phyloP scores from a whole-genome alignment of 2,113 vertebrate genomes.

The Pampusana beccarii region DNA sequence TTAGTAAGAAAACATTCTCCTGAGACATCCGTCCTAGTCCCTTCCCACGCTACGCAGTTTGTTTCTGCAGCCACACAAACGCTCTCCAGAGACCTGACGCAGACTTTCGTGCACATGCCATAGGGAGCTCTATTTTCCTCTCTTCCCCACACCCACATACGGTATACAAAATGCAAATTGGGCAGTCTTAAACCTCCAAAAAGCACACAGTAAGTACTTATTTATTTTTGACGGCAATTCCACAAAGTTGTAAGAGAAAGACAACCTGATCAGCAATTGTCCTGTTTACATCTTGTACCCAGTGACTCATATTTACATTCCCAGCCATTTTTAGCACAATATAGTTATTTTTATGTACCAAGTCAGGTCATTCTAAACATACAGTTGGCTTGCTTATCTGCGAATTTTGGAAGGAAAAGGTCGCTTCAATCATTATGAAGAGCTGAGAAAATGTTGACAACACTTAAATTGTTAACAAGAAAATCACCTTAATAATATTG shows the following conservation, averaged over 20 bases:
- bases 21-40: not conserved
- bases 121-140: not conserved
- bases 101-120: not conserved
- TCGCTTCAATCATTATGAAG: not conserved
- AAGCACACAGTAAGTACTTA: not conserved
- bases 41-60: not conserved
- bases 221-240: not conserved
- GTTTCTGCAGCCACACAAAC: not conserved
- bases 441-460: constrained; percentile 16
- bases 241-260: not conserved
- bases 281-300: not conserved
- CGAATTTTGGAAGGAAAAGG: not conserved
- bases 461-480: not conserved
- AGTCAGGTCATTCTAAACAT: constrained; percentile 13
- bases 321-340: constrained; percentile 8
- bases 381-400: not conserved
- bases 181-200: not conserved
- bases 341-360: constrained; percentile 28
- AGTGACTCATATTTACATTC: not conserved
- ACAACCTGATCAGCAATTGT: not conserved
- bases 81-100: not conserved
- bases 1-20: not conserved
- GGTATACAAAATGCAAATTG: not conserved
- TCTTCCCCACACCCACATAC: not conserved
- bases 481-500: not conserved